Evolutionary conservation across 1,140 invertebrate genomes (phyloP), one percentile per base, ranked within the genome.

Genomic region (Luehdorfia chinensis): DNA sequence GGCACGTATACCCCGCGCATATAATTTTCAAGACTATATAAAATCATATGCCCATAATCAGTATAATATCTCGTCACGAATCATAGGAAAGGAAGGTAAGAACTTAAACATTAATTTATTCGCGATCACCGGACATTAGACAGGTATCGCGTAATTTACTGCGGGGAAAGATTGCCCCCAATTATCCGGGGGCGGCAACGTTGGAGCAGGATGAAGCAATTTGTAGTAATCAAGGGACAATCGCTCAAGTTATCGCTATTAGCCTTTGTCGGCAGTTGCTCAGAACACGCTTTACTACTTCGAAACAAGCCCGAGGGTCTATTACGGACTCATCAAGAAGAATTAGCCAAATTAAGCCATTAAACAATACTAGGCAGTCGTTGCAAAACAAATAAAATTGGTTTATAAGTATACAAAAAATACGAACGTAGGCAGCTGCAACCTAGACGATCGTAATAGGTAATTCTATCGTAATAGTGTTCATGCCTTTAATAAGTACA

Each of bases 201-300:
- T 8, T n/a, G 25, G 28, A 50, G 47, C 59, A 53, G 62, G 66
- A 83, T 79, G 46, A 73, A 79, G 74, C 66, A 83, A 83, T 83
- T 83, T 83, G 73, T 63, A 55, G 66, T 55, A 79, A 79, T 79
- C 68, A 70, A 69, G 56, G 58, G 63, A 74, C 69, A 74, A 59
- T 66, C 55, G 58, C 41, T 48, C 59, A 43, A 62, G 47, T 71
- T 70, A 59, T 60, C 57, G 30, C 52, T 60, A 75, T 73, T 75
- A 73, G 50, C 53, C 68, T 76, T 74, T 75, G 71, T 71, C 74
- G 69, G 63, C 55, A 23, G 34, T 41, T 47, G 44, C 37, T 50
- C 36, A 34, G 49, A 30, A 48, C 50, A 44, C 33, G 51, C 54
- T 53, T 39, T 33, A 21, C 31, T 56, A 55, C 49, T 49, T 50